These are phyloP conservation scores for Lagodon rhomboides DNA, from an alignment of 2,797 vertebrate genomes.

Conservation along the genomic window DNA sequence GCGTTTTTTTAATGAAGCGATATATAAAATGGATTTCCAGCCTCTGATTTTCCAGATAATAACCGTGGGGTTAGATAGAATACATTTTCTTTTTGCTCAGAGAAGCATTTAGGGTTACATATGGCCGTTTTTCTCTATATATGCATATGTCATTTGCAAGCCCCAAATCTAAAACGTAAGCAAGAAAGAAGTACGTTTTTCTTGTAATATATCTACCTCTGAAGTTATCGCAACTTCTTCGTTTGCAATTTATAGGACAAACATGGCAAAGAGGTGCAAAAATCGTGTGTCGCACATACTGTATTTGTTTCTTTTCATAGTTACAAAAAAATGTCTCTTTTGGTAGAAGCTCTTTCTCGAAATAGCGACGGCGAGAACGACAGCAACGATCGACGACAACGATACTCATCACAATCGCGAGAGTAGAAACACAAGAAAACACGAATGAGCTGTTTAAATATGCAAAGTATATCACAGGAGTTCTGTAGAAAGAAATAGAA, in stretches of 20 bases:
- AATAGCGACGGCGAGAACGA: slow-evolving; percentile 82
- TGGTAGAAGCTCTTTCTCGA: slow-evolving; percentile 86
- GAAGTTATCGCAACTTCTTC: slow-evolving; percentile 85
- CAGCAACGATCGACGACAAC: slow-evolving; percentile 79
- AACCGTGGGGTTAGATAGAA: slow-evolving; percentile 66
- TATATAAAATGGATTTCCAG: slow-evolving; percentile 75
- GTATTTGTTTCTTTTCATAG: slow-evolving; percentile 58
- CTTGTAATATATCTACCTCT: slow-evolving; percentile 75
- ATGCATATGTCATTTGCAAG: slow-evolving; percentile 79
- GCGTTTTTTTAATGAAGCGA: slow-evolving; percentile 74
- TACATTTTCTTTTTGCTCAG: slow-evolving; percentile 71
- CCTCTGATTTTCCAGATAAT: slow-evolving; percentile 63
- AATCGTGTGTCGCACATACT: slow-evolving; percentile 70
- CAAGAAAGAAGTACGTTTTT: slow-evolving; percentile 62
- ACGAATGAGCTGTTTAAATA: slow-evolving; percentile 86
- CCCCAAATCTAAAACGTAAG: slow-evolving; percentile 83
- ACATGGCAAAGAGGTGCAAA: slow-evolving; percentile 74
- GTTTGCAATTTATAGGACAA: slow-evolving; percentile 76
- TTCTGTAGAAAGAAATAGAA: slow-evolving; percentile 80
- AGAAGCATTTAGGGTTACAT: slow-evolving; percentile 82
- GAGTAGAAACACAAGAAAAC: slow-evolving; percentile 85
- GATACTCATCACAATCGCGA: slow-evolving; percentile 72
- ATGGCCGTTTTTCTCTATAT: slow-evolving; percentile 74
- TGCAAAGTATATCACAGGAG: slow-evolving; percentile 85
- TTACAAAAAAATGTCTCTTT: slow-evolving; percentile 80